phyloP scores from a whole-genome alignment of 2,797 vertebrate species.

The Dermochelys coriacea region DNA sequence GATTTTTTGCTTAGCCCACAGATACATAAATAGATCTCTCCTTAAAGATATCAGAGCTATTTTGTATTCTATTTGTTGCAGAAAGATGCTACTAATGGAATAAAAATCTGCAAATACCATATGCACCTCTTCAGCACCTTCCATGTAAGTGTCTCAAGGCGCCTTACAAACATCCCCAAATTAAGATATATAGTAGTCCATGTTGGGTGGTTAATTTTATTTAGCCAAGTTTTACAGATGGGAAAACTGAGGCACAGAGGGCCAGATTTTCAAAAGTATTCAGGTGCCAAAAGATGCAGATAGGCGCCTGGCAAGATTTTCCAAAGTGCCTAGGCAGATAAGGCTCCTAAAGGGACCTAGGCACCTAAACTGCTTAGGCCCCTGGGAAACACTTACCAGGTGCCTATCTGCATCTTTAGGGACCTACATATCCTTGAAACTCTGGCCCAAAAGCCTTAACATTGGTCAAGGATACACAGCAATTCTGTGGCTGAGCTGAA shows the following conservation, averaged over 20 bases:
- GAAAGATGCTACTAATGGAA: slow-evolving; percentile 40
- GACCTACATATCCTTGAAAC: background rate
- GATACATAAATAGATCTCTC: background rate
- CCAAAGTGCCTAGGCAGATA: too few relatives aligned
- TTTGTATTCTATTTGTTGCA: slow-evolving; percentile 41
- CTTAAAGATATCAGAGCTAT: slow-evolving; percentile 4
- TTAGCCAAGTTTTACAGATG: background rate
- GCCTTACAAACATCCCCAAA: background rate
- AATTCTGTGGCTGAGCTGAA: background rate
- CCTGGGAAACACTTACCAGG: background rate
- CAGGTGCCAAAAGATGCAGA: background rate
- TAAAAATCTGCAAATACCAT: slow-evolving; percentile 33
- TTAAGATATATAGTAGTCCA: background rate
- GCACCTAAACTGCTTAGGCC: background rate
- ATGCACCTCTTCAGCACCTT: background rate
- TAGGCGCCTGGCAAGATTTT: background rate
- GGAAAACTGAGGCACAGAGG: background rate
- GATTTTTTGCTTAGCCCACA: slow-evolving; percentile 1
- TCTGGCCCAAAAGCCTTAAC: background rate
- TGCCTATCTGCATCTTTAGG: background rate
- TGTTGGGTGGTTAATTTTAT: slow-evolving; percentile 1
- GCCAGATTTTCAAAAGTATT: background rate
- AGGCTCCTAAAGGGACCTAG: too few relatives aligned
- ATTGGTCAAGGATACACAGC: background rate
- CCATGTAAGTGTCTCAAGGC: background rate